Evolutionary conservation across 2,888 invertebrate species (phyloP), one percentile per base, ranked within the genome.

Genomic region (Argyresthia goedartella): DNA sequence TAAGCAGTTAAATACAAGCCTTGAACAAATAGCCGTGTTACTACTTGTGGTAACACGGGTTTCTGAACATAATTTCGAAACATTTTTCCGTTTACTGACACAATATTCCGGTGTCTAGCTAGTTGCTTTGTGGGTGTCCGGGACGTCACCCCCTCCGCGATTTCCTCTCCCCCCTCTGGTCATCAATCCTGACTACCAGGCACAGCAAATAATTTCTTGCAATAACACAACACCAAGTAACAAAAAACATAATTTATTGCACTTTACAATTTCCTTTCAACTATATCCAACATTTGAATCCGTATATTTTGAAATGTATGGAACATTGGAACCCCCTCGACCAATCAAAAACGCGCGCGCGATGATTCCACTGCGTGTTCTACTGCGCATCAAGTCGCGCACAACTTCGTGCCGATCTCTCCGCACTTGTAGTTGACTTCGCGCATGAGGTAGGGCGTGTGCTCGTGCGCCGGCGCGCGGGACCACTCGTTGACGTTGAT

Each of bases 401-500:
- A 63, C 1, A 82, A 57, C 53, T 75, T 82, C 65, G 75, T 76
- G 56, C 74, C 84, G 57, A 80, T 82, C 76, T 72, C 85, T 51
- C 75, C 87, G 69, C 71, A 92, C 76, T 68, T 78, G 62, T 80
- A 77, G 0, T 66, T 71, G 1, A 85, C 58, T 55, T 88, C 87
- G 44, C 90, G 80, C 85, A 91, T 88, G 39, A 93, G 69, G 64
- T 89, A 92, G 0, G 90, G 90, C 55, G 90, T 88, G 60, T 88
- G 89, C 69, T 92, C 91, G 60, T 87, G 81, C 44, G 87, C 76
- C 0, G 87, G 78, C 7, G 91, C 69, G 2, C 65, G 64, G 7
- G 74, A 60, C 91, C 91, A 93, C 53, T 78, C 74, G 43, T 63
- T 66, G 11, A 78, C 59, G 62, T 89, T 87, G 49, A 93, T 66